These are phyloP conservation scores for Drosophila emarginata DNA, from an alignment of 2,888 invertebrate genomes.

Conservation along the genomic window DNA sequence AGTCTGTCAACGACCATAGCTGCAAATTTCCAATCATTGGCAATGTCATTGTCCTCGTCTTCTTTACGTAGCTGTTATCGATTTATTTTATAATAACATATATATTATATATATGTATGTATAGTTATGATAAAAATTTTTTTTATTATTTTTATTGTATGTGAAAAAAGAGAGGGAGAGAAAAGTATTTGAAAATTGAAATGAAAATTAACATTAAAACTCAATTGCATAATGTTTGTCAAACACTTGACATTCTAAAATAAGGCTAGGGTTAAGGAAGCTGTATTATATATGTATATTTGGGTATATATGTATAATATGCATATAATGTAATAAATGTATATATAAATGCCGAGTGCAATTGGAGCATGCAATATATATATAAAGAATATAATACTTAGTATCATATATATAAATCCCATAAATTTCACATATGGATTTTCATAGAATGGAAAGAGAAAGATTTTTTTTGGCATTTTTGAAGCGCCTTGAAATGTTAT, in stretches of 20 bases:
- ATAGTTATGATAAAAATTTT: slow-evolving; percentile 3
- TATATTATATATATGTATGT: slow-evolving; percentile 3
- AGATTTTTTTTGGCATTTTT: no score
- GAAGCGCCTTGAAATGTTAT: no score
- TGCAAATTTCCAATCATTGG: slow-evolving; percentile 99
- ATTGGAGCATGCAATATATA: not conserved
- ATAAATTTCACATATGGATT: no score
- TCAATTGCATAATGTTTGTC: not conserved
- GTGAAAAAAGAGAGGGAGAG: slow-evolving; percentile 19
- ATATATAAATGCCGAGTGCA: not conserved
- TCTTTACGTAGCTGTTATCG: slow-evolving; percentile 91
- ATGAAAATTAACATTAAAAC: not conserved
- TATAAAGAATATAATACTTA: not conserved
- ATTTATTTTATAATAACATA: slow-evolving; percentile 1
- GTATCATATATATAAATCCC: no score
- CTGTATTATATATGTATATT: not conserved
- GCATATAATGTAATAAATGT: not conserved
- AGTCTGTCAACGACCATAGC: slow-evolving; percentile 99
- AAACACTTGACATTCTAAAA: not conserved
- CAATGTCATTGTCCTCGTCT: slow-evolving; percentile 96
- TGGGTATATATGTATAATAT: not conserved
- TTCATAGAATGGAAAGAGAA: no score
- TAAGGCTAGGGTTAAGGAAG: not conserved
- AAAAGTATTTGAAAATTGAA: not conserved
- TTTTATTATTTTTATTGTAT: not conserved